These are phyloP conservation scores for Coilia nasus DNA, from an alignment of 2,797 vertebrate species.

Conservation along the genomic window DNA sequence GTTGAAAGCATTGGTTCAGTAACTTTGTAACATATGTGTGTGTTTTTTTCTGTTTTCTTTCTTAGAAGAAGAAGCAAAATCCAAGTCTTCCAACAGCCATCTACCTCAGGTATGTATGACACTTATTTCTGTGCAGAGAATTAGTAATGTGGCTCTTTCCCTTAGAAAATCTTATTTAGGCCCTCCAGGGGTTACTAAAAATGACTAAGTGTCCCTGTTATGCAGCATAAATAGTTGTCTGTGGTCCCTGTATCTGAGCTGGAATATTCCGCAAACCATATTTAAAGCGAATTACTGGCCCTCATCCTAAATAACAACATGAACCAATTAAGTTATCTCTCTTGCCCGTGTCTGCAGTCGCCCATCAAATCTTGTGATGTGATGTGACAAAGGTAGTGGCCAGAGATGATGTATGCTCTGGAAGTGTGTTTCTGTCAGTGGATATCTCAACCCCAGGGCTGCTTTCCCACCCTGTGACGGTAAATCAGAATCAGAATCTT, in stretches of 20 bases:
- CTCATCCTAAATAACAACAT: background rate
- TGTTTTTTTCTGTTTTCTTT: slow-evolving; percentile 34
- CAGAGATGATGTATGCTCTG: too few relatives aligned
- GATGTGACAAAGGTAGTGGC: background rate
- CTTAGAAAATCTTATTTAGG: background rate
- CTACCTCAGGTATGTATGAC: slow-evolving; percentile 75
- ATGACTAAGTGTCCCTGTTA: background rate
- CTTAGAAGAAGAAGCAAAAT: slow-evolving; percentile 65
- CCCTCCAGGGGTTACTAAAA: background rate
- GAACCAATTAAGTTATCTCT: slow-evolving; percentile 4
- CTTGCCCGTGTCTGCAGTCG: background rate
- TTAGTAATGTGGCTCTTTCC: background rate
- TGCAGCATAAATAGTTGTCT: background rate
- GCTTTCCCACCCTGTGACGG: background rate
- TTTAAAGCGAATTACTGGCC: background rate
- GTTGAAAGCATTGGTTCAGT: background rate
- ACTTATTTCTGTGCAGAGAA: background rate
- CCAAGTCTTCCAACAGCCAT: slow-evolving; percentile 70
- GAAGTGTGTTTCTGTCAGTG: too few relatives aligned
- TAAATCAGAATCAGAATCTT: background rate
- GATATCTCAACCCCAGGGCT: too few relatives aligned
- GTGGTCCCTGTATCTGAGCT: background rate
- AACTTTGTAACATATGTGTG: background rate
- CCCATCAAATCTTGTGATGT: background rate
- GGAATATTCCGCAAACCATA: background rate